A percentile compares a stretch with the other conserved stretches of the same genome.
phyloP scores from a whole-genome alignment of 1,140 invertebrate species.

The Nasonia vitripennis region DNA sequence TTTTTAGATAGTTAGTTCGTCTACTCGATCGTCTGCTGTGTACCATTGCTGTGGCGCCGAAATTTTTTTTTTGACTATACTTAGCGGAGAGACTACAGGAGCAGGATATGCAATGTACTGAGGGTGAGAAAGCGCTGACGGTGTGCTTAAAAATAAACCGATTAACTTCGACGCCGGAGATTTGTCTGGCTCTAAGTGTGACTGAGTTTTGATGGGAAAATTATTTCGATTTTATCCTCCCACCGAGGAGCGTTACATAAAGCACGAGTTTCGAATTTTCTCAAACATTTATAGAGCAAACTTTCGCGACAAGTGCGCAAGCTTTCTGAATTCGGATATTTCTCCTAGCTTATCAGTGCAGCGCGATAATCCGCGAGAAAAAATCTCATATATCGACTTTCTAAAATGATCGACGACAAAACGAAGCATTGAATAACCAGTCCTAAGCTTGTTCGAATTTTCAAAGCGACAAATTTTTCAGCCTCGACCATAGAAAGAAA shows the following conservation, averaged over 20 bases:
- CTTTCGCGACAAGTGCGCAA: neutral
- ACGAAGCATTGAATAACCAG: neutral
- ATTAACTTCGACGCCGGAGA: no score
- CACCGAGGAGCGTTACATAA: no score
- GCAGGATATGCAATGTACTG: no score
- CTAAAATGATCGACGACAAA: slow-evolving; percentile 31
- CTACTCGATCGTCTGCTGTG: neutral
- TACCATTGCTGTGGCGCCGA: neutral
- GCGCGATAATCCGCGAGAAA: neutral
- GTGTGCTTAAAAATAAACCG: no score
- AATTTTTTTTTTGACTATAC: neutral
- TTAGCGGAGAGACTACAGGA: neutral
- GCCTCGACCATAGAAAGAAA: no score
- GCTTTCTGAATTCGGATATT: neutral
- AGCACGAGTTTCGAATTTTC: no score
- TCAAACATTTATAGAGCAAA: neutral
- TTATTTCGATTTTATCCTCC: no score
- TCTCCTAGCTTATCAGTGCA: slow-evolving; percentile 3
- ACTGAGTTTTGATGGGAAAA: no score
- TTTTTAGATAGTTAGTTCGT: slow-evolving; percentile 12
- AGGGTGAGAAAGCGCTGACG: no score
- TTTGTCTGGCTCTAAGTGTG: no score
- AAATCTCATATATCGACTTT: neutral
- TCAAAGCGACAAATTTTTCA: no score
- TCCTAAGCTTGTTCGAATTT: neutral